Percentiles rank a stretch among this genome's conserved stretches.
phyloP scores from a whole-genome alignment of 2,113 vertebrate genomes.

The Corapipo altera region DNA sequence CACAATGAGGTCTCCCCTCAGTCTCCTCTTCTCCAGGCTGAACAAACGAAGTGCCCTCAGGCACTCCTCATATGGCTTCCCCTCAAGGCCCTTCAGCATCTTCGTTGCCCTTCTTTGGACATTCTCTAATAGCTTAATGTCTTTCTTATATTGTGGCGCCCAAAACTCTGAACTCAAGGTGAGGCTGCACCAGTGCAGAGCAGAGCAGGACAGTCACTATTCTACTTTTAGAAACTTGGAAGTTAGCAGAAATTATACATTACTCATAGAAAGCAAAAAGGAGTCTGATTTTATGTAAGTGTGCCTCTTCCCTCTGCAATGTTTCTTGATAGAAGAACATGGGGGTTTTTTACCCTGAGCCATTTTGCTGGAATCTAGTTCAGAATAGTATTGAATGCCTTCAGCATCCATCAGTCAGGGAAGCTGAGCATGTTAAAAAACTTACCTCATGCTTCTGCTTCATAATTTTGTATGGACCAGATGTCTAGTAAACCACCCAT shows the following conservation, averaged over 20 bases:
- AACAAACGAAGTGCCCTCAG: fast-evolving
- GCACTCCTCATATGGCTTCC: fast-evolving
- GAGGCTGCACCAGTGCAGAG: not conserved
- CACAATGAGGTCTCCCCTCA: not conserved
- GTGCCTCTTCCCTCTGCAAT: fast-evolving
- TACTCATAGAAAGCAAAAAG: not conserved
- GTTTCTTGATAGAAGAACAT: not conserved
- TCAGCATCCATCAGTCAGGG: not conserved
- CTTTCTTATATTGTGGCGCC: not conserved
- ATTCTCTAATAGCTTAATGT: not conserved
- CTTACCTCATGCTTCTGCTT: not conserved
- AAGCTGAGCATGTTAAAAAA: not conserved
- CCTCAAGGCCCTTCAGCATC: fast-evolving
- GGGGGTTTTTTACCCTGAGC: fast-evolving
- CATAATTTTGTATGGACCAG: not conserved
- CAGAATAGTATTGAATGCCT: not conserved
- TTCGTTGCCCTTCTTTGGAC: not conserved
- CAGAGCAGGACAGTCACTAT: not conserved
- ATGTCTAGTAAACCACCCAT: not conserved
- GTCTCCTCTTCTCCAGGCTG: not conserved
- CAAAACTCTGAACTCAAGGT: not conserved
- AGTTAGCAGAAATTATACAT: not conserved
- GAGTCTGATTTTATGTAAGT: not conserved
- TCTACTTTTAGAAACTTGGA: not conserved
- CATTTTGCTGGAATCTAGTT: not conserved